These are phyloP conservation scores for Deilephila porcellus DNA, from an alignment of 2,888 invertebrate species.

Conservation along the genomic window DNA sequence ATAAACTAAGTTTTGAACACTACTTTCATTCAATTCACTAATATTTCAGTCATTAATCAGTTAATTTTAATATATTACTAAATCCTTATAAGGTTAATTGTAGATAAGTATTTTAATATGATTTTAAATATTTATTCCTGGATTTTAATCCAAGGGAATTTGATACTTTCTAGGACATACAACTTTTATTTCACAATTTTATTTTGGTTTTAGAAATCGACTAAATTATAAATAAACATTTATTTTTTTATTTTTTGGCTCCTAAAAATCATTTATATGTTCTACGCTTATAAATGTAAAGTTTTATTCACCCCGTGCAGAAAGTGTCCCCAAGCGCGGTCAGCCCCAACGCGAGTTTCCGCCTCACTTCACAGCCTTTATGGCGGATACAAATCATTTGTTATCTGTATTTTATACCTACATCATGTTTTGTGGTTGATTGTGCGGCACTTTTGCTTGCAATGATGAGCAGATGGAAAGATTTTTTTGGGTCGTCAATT, in stretches of 20 bases:
- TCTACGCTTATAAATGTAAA: neutral
- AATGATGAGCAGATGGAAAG: conserved; percentile 37
- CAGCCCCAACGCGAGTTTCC: conserved; percentile 49
- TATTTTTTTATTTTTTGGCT: neutral
- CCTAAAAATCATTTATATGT: neutral
- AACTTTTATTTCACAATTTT: too few relatives aligned
- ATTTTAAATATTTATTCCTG: too few relatives aligned
- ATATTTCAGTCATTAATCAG: too few relatives aligned
- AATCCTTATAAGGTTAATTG: too few relatives aligned
- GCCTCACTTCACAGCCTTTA: conserved; percentile 49
- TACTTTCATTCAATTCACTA: too few relatives aligned
- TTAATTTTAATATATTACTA: too few relatives aligned
- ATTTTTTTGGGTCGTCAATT: neutral
- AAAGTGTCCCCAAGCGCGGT: conserved; percentile 45
- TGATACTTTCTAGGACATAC: too few relatives aligned
- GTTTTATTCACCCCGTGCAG: conserved; percentile 36
- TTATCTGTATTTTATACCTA: conserved; percentile 50
- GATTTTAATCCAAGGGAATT: too few relatives aligned
- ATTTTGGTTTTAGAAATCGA: too few relatives aligned
- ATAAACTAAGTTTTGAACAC: too few relatives aligned
- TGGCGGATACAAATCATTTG: conserved; percentile 58
- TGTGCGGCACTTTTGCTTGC: conserved; percentile 42
- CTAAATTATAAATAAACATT: neutral
- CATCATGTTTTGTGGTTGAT: conserved; percentile 43
- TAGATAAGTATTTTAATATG: too few relatives aligned